Base-by-base conservation (phyloP, 2,113 vertebrate genomes). In the Morone chrysops region DNA sequence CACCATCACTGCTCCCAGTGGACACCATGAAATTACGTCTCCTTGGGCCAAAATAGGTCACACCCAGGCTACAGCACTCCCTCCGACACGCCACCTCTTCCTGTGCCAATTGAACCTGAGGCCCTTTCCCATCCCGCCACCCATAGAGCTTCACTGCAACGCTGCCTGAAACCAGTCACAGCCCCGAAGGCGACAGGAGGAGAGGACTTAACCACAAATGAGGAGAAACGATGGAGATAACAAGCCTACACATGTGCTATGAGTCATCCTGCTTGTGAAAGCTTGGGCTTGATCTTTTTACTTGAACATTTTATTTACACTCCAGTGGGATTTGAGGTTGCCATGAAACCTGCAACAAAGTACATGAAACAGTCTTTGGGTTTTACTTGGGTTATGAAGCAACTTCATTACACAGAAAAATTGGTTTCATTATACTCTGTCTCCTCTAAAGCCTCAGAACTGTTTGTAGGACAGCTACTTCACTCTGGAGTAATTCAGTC, bases 61-160 rank as follows among this genome's bases (percentile, higher is more conserved):
- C 47, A 17, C 12, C 43, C 65, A 50, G 81, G 53, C 68, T 36
- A 4, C 71, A 68, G 51, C 0, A 11, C 45, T 51, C 80, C 80
- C 61, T 31, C 75, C 12, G 25, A 67, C 63, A 66, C 69, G 20
- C 43, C 43, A 38, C 50, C 45, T 83, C 77, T 86, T 91, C 80
- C 90, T 86, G 80, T 67, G 66, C 70, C 82, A 76, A 54, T 89
- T 82, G 66, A 76, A 72, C 86, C 84, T 16, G 20, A 65, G 83
- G 89, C 80, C 13, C 17, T 78, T 85, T 90, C 78, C 69, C 80
- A 71, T 75, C 81, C 77, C 66, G 40, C 90, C 90, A 90, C 89
- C 91, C 91, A 87, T 8, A 12, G 87, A 88, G 87, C 8, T 59
- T 78, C 73, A 74, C 87, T 31, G 31, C 31, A 31, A 68, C 16